These are phyloP conservation scores for Drosophila tripunctata DNA, from an alignment of 2,888 invertebrate species.

Conservation along the genomic window DNA sequence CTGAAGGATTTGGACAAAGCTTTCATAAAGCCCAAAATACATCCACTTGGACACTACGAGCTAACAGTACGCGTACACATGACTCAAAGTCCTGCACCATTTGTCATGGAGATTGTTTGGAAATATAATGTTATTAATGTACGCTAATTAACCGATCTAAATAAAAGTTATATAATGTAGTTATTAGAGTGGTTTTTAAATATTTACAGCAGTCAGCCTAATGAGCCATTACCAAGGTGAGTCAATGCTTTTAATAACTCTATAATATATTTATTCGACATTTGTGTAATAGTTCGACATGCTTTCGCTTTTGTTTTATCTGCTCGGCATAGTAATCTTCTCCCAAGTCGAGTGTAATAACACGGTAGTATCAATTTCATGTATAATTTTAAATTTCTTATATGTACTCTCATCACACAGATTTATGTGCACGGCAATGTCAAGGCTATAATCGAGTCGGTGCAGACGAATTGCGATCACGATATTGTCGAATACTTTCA, in stretches of 20 bases:
- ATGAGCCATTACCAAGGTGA: not conserved
- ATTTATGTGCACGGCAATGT: not conserved
- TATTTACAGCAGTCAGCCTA: not conserved
- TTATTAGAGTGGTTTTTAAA: not conserved
- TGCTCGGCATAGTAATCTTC: not conserved
- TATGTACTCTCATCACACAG: too few species aligned
- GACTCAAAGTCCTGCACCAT: constrained; percentile 15
- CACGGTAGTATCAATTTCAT: not conserved
- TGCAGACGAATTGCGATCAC: constrained; percentile 34
- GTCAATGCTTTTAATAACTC: too few species aligned
- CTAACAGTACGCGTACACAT: constrained; percentile 17
- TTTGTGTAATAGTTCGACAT: too few species aligned
- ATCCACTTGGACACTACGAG: constrained; percentile 22
- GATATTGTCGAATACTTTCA: constrained; percentile 33
- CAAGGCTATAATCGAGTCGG: not conserved
- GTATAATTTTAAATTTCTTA: too few species aligned
- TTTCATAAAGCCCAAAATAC: constrained; percentile 5
- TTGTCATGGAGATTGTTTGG: constrained; percentile 36
- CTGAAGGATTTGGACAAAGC: constrained; percentile 13
- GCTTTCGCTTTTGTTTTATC: not conserved
- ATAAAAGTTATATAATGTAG: not conserved
- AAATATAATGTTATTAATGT: constrained; percentile 16
- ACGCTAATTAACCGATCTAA: not conserved
- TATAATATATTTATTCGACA: too few species aligned
- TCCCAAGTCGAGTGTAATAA: not conserved